These are phyloP conservation scores for Poeciliopsis turrubarensis DNA, from an alignment of 2,113 vertebrate species.

Conservation along the genomic window DNA sequence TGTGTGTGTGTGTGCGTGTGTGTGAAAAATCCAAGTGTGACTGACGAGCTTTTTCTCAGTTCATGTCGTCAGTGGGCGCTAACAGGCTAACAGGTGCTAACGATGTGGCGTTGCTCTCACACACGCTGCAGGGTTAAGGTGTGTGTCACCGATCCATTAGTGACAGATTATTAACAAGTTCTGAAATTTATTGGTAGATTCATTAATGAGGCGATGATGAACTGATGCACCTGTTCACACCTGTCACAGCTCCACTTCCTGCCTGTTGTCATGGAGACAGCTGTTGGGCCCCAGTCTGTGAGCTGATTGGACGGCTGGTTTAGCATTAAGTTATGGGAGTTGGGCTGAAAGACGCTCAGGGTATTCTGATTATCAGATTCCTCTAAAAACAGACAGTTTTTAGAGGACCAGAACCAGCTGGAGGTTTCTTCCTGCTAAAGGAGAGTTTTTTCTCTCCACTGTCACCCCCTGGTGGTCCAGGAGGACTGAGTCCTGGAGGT, in stretches of 20 bases:
- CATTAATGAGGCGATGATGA: conserved; percentile 41
- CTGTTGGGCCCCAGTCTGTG: neutral
- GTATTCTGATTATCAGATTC: neutral
- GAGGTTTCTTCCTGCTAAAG: too few species aligned
- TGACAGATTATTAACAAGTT: conserved; percentile 42
- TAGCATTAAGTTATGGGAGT: neutral
- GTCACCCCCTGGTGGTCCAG: too few species aligned
- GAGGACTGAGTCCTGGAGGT: too few species aligned
- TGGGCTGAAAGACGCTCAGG: neutral
- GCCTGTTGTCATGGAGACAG: conserved; percentile 17
- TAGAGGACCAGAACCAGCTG: too few species aligned
- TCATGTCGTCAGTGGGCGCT: conserved; percentile 7
- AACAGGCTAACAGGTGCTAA: conserved; percentile 55
- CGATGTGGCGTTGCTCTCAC: conserved; percentile 7
- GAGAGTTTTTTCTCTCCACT: too few species aligned
- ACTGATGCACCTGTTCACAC: conserved; percentile 33
- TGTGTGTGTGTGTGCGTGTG: too few species aligned
- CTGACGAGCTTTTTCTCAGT: conserved; percentile 28
- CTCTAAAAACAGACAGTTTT: neutral
- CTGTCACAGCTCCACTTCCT: conserved; percentile 41
- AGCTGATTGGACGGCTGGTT: conserved; percentile 13
- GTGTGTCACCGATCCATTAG: conserved; percentile 41
- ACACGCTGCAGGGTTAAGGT: neutral
- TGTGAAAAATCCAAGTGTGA: conserved; percentile 10
- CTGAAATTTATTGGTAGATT: conserved; percentile 36